phyloP scores from a whole-genome alignment of 1,140 invertebrate species.

The Papilio dardanus region DNA sequence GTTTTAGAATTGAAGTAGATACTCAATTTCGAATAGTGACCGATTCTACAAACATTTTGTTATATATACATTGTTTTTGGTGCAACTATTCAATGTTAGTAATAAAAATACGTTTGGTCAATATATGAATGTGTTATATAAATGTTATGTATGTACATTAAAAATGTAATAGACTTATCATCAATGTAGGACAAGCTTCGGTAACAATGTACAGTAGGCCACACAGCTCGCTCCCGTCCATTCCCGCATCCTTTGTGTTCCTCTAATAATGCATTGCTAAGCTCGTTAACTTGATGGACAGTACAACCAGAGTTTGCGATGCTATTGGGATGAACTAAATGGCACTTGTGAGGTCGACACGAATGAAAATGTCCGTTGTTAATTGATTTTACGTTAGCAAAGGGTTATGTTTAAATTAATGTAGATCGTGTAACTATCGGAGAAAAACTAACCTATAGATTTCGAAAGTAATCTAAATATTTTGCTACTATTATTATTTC shows the following conservation, averaged over 20 bases:
- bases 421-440: not conserved
- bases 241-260: slow-evolving; percentile 23
- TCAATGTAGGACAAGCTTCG: not conserved
- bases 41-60: not conserved
- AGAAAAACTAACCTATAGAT: not conserved
- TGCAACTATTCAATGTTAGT: not conserved
- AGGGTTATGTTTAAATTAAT: slow-evolving; percentile 4
- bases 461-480: not conserved
- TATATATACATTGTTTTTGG: not conserved
- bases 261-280: slow-evolving; percentile 34
- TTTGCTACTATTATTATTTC: not conserved
- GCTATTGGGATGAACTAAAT: slow-evolving; percentile 29
- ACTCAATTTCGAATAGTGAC: not conserved
- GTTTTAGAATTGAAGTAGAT: not conserved
- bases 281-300: slow-evolving; percentile 34
- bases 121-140: not conserved
- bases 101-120: not conserved
- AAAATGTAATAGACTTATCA: not conserved
- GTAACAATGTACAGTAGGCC: slow-evolving; percentile 24
- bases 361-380: not conserved
- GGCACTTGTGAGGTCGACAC: slow-evolving; percentile 19
- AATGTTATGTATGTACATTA: not conserved
- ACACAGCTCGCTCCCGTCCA: slow-evolving; percentile 3
- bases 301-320: slow-evolving; percentile 26
- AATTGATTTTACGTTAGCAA: not conserved